Percentiles rank a stretch among this genome's conserved stretches.
Evolutionary conservation across 2,888 invertebrate genomes (phyloP).

Genomic region (Amblyjoppa proteus): DNA sequence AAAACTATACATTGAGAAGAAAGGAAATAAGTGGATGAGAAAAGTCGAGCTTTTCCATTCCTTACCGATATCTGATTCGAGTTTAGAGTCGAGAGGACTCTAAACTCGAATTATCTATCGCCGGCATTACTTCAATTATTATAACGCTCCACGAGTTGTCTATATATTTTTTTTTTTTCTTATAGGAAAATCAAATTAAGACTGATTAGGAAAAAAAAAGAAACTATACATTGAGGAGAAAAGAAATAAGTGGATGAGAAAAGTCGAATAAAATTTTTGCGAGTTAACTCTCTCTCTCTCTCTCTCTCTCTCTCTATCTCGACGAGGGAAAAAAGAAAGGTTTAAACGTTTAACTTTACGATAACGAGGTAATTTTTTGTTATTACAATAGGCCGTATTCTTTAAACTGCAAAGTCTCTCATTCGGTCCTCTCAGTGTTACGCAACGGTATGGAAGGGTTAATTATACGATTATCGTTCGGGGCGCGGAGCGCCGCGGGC

Average conservation of each 20-base stretch:
- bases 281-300: background rate
- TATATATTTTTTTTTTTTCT: background rate
- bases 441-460: conserved; percentile 63
- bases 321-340: conserved; percentile 37
- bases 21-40: too few species aligned
- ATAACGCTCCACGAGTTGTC: background rate
- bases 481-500: conserved; percentile 62
- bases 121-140: conserved; percentile 15
- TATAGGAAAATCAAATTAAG: conserved; percentile 11
- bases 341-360: conserved; percentile 64
- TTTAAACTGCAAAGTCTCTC: conserved; percentile 57
- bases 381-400: conserved; percentile 62
- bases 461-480: conserved; percentile 75
- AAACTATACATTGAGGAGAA: background rate
- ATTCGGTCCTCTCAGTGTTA: conserved; percentile 47
- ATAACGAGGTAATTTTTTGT: conserved; percentile 66
- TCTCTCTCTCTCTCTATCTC: background rate
- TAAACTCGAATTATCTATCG: conserved; percentile 28
- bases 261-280: conserved; percentile 25
- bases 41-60: background rate
- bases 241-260: conserved; percentile 29
- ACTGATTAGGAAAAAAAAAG: background rate
- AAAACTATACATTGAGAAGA: background rate
- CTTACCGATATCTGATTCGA: background rate
- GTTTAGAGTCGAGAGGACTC: background rate